A percentile compares a stretch with the other conserved stretches of the same genome.
Conservation (phyloP, 2,888 invertebrate species). For the Carabus problematicus region DNA sequence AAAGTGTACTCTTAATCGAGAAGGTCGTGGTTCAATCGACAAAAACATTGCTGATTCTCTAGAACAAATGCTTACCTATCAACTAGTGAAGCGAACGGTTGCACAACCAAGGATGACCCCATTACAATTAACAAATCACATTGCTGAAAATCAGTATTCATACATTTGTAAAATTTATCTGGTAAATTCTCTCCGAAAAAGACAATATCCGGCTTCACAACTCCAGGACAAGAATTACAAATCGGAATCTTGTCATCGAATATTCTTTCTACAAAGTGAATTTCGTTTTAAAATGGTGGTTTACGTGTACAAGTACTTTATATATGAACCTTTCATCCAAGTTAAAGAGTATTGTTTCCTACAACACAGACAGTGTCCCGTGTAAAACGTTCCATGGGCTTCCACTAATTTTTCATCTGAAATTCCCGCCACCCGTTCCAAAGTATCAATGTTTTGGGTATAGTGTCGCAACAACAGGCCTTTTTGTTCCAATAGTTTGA, state of each 20-base stretch:
- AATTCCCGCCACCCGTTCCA: conserved; percentile 87
- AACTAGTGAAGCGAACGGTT: conserved; percentile 91
- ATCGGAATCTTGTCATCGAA: conserved; percentile 77
- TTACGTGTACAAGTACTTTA: conserved; percentile 16
- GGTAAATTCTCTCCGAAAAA: conserved; percentile 95
- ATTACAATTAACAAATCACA: conserved; percentile 94
- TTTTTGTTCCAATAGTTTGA: conserved; percentile 84
- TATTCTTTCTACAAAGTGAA: conserved; percentile 68
- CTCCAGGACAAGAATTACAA: conserved; percentile 76
- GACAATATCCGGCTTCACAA: conserved; percentile 94
- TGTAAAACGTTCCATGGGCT: conserved; percentile 93
- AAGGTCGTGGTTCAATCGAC: too few relatives aligned
- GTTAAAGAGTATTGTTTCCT: conserved; percentile 73
- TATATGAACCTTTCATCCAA: conserved; percentile 81
- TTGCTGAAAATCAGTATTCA: conserved; percentile 76
- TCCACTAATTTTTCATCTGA: conserved; percentile 87
- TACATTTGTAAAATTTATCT: conserved; percentile 72
- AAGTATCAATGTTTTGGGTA: conserved; percentile 92
- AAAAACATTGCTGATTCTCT: conserved; percentile 47
- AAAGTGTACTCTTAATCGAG: too few relatives aligned
- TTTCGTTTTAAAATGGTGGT: conserved; percentile 13
- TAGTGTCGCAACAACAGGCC: conserved; percentile 77
- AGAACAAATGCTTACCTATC: too few relatives aligned
- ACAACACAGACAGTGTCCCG: conserved; percentile 85
- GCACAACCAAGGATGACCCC: conserved; percentile 93